phyloP scores from a whole-genome alignment of 30 jellyfish, hydroid and myxozoan species.

The Rhopilema esculentum region DNA sequence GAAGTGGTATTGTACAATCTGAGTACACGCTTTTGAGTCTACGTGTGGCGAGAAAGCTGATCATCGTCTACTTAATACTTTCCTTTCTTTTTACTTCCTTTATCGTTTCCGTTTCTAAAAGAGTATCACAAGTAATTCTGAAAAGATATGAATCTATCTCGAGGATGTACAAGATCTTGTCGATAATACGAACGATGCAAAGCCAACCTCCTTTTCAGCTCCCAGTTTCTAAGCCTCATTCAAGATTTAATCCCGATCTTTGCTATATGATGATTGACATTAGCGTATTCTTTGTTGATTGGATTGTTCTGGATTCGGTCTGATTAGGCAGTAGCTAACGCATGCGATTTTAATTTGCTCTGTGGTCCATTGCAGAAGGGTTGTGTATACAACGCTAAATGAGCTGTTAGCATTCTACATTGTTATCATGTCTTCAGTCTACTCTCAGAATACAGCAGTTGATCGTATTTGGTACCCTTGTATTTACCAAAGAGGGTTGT shows the following conservation, averaged over 20 bases:
- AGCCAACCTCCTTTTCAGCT: constrained; percentile 58
- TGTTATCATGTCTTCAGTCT: constrained; percentile 50
- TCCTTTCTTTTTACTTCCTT: not conserved
- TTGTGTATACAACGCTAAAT: constrained; percentile 21
- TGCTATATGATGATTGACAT: constrained; percentile 54
- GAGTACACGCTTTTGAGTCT: too few species aligned
- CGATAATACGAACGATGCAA: not conserved
- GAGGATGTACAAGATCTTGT: not conserved
- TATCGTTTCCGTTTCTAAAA: not conserved
- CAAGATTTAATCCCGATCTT: constrained; percentile 37
- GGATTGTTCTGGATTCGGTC: constrained; percentile 51
- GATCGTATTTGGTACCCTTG: constrained; percentile 77
- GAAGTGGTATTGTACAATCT: too few species aligned
- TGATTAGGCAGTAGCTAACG: constrained; percentile 40
- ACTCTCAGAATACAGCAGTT: constrained; percentile 21
- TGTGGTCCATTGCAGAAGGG: constrained; percentile 48
- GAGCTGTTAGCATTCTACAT: not conserved
- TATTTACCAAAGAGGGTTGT: constrained; percentile 49
- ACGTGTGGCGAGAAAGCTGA: not conserved
- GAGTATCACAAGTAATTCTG: not conserved
- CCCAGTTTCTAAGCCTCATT: constrained; percentile 55
- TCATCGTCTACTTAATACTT: not conserved
- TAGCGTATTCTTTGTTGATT: constrained; percentile 28
- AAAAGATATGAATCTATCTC: not conserved
- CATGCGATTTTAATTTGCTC: constrained; percentile 65